Percentiles rank a stretch among this genome's conserved stretches.
Evolutionary conservation across 2,113 vertebrate genomes (phyloP).

Genomic region (Paramormyrops kingsleyae): DNA sequence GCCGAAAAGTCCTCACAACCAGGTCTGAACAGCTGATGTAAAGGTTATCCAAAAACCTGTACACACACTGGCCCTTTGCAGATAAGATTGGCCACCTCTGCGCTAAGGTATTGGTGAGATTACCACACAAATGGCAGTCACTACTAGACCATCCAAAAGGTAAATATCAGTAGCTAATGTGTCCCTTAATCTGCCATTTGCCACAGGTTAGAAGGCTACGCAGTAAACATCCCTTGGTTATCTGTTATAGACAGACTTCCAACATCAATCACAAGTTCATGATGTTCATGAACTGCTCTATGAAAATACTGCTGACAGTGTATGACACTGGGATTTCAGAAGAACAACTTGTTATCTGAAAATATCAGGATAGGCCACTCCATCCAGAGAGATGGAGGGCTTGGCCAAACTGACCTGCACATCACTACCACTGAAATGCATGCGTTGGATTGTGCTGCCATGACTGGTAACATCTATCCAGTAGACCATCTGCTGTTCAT

Average conservation of each 20-base stretch:
- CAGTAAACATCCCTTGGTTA: background rate
- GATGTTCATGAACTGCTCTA: background rate
- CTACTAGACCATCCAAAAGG: background rate
- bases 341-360: background rate
- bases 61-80: background rate
- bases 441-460: conserved; percentile 96
- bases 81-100: background rate
- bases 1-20: background rate
- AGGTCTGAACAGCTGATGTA: background rate
- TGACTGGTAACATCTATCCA: conserved; percentile 96
- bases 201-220: background rate
- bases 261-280: background rate
- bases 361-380: background rate
- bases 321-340: background rate
- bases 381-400: background rate
- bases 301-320: background rate
- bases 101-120: background rate
- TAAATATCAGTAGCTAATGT: background rate
- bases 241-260: background rate
- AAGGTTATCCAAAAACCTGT: background rate
- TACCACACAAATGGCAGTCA: background rate
- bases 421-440: conserved; percentile 87
- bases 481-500: conserved; percentile 90
- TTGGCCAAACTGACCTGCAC: conserved; percentile 68
- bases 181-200: background rate